phyloP scores from a whole-genome alignment of 2,113 vertebrate genomes.

The Alligator mississippiensis region DNA sequence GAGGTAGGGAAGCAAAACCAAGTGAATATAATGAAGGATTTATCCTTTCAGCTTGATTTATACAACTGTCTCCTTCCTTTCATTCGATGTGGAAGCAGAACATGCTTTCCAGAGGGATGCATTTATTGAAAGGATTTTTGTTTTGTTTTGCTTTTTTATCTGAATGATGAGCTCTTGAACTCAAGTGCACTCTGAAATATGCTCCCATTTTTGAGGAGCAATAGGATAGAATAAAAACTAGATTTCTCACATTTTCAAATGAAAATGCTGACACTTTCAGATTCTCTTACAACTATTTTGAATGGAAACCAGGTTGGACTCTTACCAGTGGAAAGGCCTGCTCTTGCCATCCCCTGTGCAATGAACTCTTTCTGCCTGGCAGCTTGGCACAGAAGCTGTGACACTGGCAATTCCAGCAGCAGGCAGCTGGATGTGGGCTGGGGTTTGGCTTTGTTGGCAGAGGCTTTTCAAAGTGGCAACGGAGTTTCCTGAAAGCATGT shows the following conservation, averaged over 20 bases:
- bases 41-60: not conserved
- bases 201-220: not conserved
- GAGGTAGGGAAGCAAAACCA: not conserved
- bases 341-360: not conserved
- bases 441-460: not conserved
- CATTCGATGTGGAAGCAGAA: not conserved
- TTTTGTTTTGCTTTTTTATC: not conserved
- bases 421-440: not conserved
- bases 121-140: not conserved
- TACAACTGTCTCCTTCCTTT: not conserved
- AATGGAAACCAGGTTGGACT: not conserved
- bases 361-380: not conserved
- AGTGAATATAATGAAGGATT: not conserved
- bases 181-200: not conserved
- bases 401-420: not conserved
- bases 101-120: not conserved
- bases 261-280: not conserved
- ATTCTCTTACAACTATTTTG: not conserved
- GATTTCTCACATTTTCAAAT: not conserved
- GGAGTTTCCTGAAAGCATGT: not conserved
- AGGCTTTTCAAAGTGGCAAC: not conserved
- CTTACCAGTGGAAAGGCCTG: not conserved
- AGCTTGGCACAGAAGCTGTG: not conserved
- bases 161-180: not conserved
- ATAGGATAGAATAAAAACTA: not conserved